phyloP scores from a whole-genome alignment of 2,113 vertebrate genomes.

The Tapirus terrestris region DNA sequence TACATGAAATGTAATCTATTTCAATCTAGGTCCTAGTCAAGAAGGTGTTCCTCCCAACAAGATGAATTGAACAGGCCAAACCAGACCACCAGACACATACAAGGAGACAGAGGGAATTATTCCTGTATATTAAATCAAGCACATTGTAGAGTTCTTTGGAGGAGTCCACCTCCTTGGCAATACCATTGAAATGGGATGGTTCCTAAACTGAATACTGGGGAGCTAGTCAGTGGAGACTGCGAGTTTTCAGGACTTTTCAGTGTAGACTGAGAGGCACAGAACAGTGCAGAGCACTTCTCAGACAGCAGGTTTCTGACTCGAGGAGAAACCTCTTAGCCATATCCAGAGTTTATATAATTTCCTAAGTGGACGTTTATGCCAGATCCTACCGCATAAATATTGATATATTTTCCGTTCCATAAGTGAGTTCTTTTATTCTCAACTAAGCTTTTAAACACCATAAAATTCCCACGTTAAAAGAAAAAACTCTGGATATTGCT shows the following conservation, averaged over 20 bases:
- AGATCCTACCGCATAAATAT: not conserved
- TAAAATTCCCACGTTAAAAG: not conserved
- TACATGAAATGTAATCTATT: not conserved
- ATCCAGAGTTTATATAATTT: not conserved
- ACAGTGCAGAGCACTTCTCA: not conserved
- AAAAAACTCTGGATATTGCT: not conserved
- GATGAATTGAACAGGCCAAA: not conserved
- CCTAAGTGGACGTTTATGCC: not conserved
- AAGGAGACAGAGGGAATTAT: not conserved
- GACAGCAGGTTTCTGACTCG: not conserved
- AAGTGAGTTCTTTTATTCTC: not conserved
- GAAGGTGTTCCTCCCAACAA: not conserved
- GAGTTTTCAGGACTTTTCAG: not conserved
- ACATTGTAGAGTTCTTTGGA: not conserved
- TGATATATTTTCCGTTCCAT: not conserved
- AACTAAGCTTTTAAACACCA: not conserved
- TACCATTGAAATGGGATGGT: not conserved
- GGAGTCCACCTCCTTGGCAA: not conserved
- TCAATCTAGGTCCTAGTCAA: not conserved
- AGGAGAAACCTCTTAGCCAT: not conserved
- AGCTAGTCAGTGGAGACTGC: not conserved
- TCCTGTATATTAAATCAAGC: not conserved
- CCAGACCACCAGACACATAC: not conserved
- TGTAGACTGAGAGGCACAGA: not conserved
- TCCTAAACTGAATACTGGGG: not conserved